These are phyloP conservation scores for Enteromius unitaeniatus DNA, from an alignment of 2,797 vertebrate species.

Conservation along the genomic window DNA sequence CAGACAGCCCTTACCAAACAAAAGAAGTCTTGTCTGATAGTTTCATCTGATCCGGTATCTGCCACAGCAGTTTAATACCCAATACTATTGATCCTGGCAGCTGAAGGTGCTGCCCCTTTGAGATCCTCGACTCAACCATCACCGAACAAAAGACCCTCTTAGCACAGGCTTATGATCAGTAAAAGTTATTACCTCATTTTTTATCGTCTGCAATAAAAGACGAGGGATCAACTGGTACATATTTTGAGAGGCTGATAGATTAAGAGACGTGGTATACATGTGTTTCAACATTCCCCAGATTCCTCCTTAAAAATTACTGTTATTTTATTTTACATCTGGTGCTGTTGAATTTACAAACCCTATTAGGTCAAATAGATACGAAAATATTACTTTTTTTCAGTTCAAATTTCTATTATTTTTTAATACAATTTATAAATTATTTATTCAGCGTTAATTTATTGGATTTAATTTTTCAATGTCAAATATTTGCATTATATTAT, in stretches of 20 bases:
- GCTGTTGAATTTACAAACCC: slow-evolving; percentile 20
- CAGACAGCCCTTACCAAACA: slow-evolving; percentile 64
- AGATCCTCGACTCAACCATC: slow-evolving; percentile 25
- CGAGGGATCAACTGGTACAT: slow-evolving; percentile 65
- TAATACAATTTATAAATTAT: not conserved
- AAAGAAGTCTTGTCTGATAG: slow-evolving; percentile 58
- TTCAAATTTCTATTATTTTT: not conserved
- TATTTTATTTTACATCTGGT: slow-evolving; percentile 23
- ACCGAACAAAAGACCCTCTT: slow-evolving; percentile 37
- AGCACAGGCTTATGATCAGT: slow-evolving; percentile 66
- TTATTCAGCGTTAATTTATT: not conserved
- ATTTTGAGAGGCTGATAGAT: slow-evolving; percentile 16
- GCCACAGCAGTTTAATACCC: slow-evolving; percentile 39
- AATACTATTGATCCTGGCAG: slow-evolving; percentile 49
- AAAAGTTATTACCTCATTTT: slow-evolving; percentile 65
- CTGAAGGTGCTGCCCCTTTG: slow-evolving; percentile 46
- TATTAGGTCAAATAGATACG: not conserved
- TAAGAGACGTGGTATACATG: slow-evolving; percentile 24
- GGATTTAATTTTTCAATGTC: not conserved
- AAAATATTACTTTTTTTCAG: not conserved
- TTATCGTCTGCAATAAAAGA: slow-evolving; percentile 70
- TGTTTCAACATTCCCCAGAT: slow-evolving; percentile 40
- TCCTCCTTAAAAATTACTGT: slow-evolving; percentile 21
- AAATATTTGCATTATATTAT: not conserved
- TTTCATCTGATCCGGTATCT: slow-evolving; percentile 52